Evolutionary conservation across 92 coral and sea anemone species (phyloP).

Genomic region (Bergia sp.): DNA sequence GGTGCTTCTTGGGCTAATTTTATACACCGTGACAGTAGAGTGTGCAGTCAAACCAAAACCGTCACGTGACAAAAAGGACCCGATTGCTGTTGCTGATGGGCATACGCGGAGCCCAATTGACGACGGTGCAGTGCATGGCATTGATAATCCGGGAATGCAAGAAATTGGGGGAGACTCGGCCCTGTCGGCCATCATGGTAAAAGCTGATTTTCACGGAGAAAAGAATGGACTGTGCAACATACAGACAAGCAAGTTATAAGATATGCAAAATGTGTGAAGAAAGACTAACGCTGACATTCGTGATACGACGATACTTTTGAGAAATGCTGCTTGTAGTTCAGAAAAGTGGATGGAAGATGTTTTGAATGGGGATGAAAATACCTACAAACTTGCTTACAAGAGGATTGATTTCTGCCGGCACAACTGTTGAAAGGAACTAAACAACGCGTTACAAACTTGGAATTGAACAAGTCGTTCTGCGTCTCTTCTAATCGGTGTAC

Average conservation of each 20-base stretch:
- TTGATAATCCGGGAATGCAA: conserved; percentile 38
- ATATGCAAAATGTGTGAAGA: not conserved
- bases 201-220: conserved; percentile 12
- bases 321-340: not conserved
- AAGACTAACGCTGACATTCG: not conserved
- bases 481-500: not conserved
- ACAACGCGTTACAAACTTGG: not conserved
- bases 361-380: not conserved
- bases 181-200: not conserved
- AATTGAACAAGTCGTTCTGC: not conserved
- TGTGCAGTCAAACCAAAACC: not conserved
- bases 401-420: no score
- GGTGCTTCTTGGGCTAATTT: conserved; percentile 9
- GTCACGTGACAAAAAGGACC: not conserved
- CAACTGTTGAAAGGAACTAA: no score
- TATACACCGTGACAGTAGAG: conserved; percentile 5
- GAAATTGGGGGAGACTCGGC: conserved; percentile 1
- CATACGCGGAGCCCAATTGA: not conserved
- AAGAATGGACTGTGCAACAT: not conserved
- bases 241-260: conserved; percentile 27
- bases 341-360: not conserved
- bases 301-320: not conserved
- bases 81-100: not conserved
- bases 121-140: not conserved
- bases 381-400: not conserved